Evolutionary conservation across 2,888 invertebrate genomes (phyloP).

Genomic region (Lithophane leautieri): DNA sequence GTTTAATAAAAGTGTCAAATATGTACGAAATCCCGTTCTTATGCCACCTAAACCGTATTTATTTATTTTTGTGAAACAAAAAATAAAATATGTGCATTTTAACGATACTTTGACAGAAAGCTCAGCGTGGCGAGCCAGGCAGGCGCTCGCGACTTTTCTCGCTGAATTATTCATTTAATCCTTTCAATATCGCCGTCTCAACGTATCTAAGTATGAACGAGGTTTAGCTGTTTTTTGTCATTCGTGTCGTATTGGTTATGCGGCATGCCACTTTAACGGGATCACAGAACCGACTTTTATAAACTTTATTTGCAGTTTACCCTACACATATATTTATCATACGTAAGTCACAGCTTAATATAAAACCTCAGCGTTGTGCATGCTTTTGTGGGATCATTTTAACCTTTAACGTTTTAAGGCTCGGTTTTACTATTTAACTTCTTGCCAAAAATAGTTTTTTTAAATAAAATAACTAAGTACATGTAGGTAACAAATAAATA

Average conservation of each 20-base stretch:
- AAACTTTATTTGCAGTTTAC: conserved; percentile 33
- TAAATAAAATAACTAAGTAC: too few relatives aligned
- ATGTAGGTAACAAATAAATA: conserved; percentile 5
- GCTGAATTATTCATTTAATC: conserved; percentile 87
- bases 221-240: conserved; percentile 73
- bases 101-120: conserved; percentile 80
- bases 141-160: conserved; percentile 80
- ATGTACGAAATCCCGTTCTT: conserved; percentile 18
- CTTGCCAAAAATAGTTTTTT: too few relatives aligned
- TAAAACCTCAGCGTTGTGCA: neutral
- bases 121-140: conserved; percentile 77
- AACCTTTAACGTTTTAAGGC: neutral
- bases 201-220: conserved; percentile 73
- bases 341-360: neutral
- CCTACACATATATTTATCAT: neutral
- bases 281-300: conserved; percentile 54
- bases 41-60: conserved; percentile 62
- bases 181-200: conserved; percentile 83
- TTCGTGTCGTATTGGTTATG: conserved; percentile 74
- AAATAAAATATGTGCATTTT: conserved; percentile 83
- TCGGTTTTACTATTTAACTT: neutral
- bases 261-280: conserved; percentile 52
- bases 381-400: neutral
- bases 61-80: conserved; percentile 70
- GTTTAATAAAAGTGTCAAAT: conserved; percentile 34